phyloP scores from a whole-genome alignment of 1,140 invertebrate species.

The Zaprionus vittiger region DNA sequence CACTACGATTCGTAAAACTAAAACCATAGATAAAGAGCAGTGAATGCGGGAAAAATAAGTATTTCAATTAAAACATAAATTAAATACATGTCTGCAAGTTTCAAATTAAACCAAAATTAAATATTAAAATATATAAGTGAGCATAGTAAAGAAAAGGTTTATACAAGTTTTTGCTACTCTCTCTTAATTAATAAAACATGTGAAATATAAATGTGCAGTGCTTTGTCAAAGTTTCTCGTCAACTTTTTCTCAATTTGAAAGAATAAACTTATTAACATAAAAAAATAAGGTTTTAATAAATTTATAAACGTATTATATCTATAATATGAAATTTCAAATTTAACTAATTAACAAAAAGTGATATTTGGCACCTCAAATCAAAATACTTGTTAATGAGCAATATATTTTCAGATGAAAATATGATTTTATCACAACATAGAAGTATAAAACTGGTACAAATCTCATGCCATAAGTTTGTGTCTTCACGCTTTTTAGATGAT shows the following conservation, averaged over 20 bases:
- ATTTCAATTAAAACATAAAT: background rate
- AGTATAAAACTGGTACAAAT: conserved; percentile 12
- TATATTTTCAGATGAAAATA: background rate
- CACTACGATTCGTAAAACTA: background rate
- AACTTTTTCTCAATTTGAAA: too few species aligned
- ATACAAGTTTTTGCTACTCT: too few species aligned
- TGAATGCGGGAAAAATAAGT: background rate
- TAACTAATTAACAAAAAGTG: background rate
- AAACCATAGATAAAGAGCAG: background rate
- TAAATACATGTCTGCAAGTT: background rate
- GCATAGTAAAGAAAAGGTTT: too few species aligned
- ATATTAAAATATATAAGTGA: too few species aligned
- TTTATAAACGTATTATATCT: background rate
- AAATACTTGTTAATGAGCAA: background rate
- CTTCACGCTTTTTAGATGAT: conserved; percentile 16
- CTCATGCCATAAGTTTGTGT: conserved; percentile 16
- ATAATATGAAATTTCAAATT: background rate
- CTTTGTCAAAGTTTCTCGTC: too few species aligned
- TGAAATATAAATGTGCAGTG: background rate
- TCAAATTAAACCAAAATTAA: background rate
- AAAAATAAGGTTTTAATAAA: background rate
- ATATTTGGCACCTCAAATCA: background rate
- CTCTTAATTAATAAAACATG: background rate
- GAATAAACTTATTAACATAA: background rate
- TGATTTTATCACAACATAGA: background rate